Percentiles rank a stretch among this genome's conserved stretches.
Evolutionary conservation across 2,888 invertebrate genomes (phyloP).

Genomic region (Drosophila picticornis): DNA sequence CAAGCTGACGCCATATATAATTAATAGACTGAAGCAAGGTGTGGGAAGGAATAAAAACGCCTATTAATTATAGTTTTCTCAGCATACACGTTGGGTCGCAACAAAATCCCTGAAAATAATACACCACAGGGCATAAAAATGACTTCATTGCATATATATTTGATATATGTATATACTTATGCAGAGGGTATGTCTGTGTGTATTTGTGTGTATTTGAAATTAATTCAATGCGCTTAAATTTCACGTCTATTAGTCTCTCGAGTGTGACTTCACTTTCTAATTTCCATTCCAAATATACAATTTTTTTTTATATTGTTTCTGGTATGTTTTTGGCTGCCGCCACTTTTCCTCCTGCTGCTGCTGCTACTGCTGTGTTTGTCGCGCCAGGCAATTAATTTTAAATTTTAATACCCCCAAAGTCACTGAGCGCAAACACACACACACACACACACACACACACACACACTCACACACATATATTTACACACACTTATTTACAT

Average conservation of each 20-base stretch:
- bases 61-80: constrained; percentile 78
- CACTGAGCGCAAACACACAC: constrained; percentile 44
- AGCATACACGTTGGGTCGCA: not conserved
- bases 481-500: not conserved
- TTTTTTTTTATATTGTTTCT: constrained; percentile 14
- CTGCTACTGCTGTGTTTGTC: constrained; percentile 53
- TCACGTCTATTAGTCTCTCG: constrained; percentile 80
- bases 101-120: not conserved
- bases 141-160: constrained; percentile 55
- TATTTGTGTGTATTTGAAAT: constrained; percentile 47
- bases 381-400: constrained; percentile 74
- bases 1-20: constrained; percentile 54
- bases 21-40: constrained; percentile 63
- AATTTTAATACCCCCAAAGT: constrained; percentile 78
- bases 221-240: constrained; percentile 82
- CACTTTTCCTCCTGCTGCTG: constrained; percentile 25
- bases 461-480: constrained; percentile 4
- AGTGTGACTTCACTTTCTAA: constrained; percentile 68
- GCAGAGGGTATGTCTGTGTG: constrained; percentile 13
- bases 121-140: constrained; percentile 42
- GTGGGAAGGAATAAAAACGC: constrained; percentile 56
- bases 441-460: constrained; percentile 12
- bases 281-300: constrained; percentile 60
- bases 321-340: constrained; percentile 24
- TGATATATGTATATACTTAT: constrained; percentile 2